phyloP scores from a whole-genome alignment of 2,888 invertebrate genomes.

The Cheilosia urbana region DNA sequence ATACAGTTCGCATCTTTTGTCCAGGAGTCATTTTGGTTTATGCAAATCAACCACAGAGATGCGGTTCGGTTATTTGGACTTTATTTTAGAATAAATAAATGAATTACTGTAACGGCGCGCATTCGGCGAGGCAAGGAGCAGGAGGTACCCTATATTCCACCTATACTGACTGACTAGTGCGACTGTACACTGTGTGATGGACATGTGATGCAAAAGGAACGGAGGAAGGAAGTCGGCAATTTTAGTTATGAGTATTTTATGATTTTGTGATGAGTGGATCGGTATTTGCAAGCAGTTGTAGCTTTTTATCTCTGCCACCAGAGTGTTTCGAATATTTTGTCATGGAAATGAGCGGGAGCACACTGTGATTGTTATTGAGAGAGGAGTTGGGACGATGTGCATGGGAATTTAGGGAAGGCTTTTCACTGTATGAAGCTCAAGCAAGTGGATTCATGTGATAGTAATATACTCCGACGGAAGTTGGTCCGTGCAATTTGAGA shows the following conservation, averaged over 20 bases:
- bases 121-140: not conserved
- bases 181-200: not conserved
- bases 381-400: not conserved
- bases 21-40: constrained; percentile 58
- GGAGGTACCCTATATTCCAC: not conserved
- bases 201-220: not conserved
- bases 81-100: constrained; percentile 67
- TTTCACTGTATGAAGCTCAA: no score
- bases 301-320: constrained; percentile 1
- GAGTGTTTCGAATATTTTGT: constrained; percentile 42
- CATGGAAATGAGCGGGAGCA: constrained; percentile 29
- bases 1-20: constrained; percentile 66
- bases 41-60: constrained; percentile 53
- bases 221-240: not conserved
- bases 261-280: constrained; percentile 52
- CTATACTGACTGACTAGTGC: constrained; percentile 5
- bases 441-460: no score
- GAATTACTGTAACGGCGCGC: constrained; percentile 54
- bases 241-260: constrained; percentile 49
- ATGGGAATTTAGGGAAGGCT: no score
- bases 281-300: constrained; percentile 32
- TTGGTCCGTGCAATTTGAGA: no score
- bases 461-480: no score
- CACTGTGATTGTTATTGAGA: constrained; percentile 39
- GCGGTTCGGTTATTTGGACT: constrained; percentile 63